Evolutionary conservation across 1,140 invertebrate species (phyloP), one percentile per base, ranked within the genome.

Genomic region (Hirudo medicinalis): DNA sequence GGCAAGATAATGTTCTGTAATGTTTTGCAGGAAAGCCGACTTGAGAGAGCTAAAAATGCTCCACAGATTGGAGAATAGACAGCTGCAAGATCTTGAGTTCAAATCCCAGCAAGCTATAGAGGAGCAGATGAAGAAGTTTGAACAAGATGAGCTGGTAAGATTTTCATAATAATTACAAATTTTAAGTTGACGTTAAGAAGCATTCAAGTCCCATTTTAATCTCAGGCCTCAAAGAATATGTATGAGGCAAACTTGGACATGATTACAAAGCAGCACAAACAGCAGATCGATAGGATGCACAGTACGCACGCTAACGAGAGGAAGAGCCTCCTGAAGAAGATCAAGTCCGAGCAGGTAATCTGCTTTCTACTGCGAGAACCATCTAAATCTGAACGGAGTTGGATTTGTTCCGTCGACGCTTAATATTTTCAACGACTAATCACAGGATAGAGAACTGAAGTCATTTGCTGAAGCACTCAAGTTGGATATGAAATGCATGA

Each of bases 31-130:
- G 76, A 98, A 97, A 79, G 92, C 96, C 82, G 94, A 97, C 82
- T 79, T 98, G 57, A 84, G 94, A 4, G 94, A 98, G 83, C 85
- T 98, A 72, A 97, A 97, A 83, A 88, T 96, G 86, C 83, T 98
- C 54, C 94, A 98, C 83, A 97, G 97, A 78, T 88, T 91, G 81
- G 94, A 98, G 80, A 94, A 96, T 81, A 97, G 96, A 78, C 93
- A 97, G 82, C 94, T 94, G 82, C 93, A 94, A 79, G 93, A 96
- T 81, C 84, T 97, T 68, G 87, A 89, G 69, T 85, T 90, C 43
- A 97, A 96, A 81, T 90, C 93, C 75, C 88, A 91, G 77, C 84
- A 90, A 74, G 87, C 88, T 19, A 87, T 89, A 74, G 93, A 96
- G 71, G 89, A 92, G 79, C 92, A 95, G 80, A 85, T 84, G 40